Percentiles rank a stretch among this genome's conserved stretches.
phyloP scores from a whole-genome alignment of 2,797 vertebrate species.

The Dallia pectoralis region DNA sequence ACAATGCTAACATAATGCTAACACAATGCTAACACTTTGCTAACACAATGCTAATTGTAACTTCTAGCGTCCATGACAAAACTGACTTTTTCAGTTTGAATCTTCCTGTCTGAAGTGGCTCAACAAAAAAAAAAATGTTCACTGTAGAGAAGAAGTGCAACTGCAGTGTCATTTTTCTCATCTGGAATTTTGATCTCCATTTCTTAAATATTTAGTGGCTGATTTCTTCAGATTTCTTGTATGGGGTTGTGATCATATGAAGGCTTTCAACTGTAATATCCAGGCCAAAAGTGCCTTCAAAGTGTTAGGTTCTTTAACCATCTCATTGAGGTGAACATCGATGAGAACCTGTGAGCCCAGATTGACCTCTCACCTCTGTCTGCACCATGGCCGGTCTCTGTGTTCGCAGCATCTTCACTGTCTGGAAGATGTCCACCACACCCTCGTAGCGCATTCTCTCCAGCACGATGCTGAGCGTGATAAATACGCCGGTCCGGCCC shows the following conservation, averaged over 20 bases:
- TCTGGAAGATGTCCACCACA: constrained; percentile 98
- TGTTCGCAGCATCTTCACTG: constrained; percentile 97
- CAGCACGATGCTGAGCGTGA: constrained; percentile 96
- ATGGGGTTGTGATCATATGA: too few relatives aligned
- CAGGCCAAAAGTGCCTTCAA: too few relatives aligned
- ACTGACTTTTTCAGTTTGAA: background rate
- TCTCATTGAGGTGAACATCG: background rate
- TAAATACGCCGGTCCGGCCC: constrained; percentile 94
- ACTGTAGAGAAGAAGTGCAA: too few relatives aligned
- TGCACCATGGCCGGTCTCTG: constrained; percentile 99
- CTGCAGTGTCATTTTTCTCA: too few relatives aligned
- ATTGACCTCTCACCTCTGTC: constrained; percentile 83
- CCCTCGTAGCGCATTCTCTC: constrained; percentile 98
- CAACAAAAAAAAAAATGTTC: too few relatives aligned
- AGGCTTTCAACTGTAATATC: too few relatives aligned
- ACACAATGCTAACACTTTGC: background rate
- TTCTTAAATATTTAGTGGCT: too few relatives aligned
- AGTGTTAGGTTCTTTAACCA: too few relatives aligned
- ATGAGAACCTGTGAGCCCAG: background rate
- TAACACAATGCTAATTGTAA: background rate
- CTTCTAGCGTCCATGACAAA: background rate
- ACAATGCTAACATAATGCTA: background rate
- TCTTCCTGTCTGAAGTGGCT: too few relatives aligned
- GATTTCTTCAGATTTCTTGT: too few relatives aligned
- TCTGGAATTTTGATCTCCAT: too few relatives aligned